These are phyloP conservation scores for Tangara arthus DNA, from an alignment of 2,797 vertebrate genomes.

Conservation along the genomic window DNA sequence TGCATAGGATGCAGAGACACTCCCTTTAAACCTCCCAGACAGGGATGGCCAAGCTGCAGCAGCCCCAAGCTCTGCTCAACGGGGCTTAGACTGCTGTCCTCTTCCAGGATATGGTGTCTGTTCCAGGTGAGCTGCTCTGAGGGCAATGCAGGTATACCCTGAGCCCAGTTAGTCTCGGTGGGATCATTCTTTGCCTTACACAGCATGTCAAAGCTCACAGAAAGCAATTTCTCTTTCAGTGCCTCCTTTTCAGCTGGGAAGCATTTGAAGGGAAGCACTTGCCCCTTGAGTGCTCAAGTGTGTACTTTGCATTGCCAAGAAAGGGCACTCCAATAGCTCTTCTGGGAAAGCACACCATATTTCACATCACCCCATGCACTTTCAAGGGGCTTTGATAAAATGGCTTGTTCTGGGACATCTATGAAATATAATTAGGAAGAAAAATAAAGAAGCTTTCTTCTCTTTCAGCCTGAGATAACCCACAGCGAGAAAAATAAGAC, in stretches of 20 bases:
- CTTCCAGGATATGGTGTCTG: background rate
- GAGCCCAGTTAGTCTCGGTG: background rate
- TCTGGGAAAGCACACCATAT: conserved; percentile 57
- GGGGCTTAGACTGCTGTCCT: background rate
- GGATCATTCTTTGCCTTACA: conserved; percentile 11
- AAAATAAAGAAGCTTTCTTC: conserved; percentile 54
- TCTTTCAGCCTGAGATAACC: conserved; percentile 15
- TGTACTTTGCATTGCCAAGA: conserved; percentile 52
- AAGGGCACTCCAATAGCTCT: conserved; percentile 63
- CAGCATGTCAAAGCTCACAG: conserved; percentile 9
- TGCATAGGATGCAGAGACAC: background rate
- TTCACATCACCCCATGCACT: conserved; percentile 42
- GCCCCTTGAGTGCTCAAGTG: conserved; percentile 62
- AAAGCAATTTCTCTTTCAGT: conserved; percentile 60
- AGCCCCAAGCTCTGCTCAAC: background rate
- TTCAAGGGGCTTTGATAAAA: conserved; percentile 50
- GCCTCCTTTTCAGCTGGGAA: conserved; percentile 45
- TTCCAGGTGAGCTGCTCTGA: background rate
- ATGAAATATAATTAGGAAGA: conserved; percentile 57
- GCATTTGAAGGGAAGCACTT: conserved; percentile 40
- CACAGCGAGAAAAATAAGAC: background rate
- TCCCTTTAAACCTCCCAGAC: background rate
- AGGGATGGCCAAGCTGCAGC: background rate
- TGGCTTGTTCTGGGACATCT: conserved; percentile 38
- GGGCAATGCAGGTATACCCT: background rate